Percentiles rank a stretch among this genome's conserved stretches.
Conservation (phyloP, 2,797 vertebrate genomes). For the Eremophila alpestris region DNA sequence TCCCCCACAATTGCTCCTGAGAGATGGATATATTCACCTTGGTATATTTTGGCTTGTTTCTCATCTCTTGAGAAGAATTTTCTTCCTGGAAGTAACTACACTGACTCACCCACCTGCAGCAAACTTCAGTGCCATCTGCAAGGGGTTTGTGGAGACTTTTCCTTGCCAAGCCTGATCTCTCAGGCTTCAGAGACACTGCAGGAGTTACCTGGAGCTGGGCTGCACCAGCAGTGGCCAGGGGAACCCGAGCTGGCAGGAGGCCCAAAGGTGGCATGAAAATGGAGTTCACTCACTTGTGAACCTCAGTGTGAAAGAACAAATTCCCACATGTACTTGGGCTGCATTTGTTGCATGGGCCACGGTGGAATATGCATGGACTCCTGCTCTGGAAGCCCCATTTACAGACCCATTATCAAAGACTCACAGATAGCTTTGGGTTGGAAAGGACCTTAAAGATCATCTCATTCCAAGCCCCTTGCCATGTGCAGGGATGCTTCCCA, state of each 20-base stretch:
- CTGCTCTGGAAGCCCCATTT: not conserved
- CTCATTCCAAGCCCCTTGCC: not conserved
- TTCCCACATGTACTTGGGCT: rapidly evolving
- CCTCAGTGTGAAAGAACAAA: not conserved
- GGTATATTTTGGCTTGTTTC: not conserved
- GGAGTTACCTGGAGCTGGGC: not conserved
- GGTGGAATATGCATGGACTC: rapidly evolving
- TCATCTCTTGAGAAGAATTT: not conserved
- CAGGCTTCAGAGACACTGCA: not conserved
- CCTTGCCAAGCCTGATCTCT: not conserved
- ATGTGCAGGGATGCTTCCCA: not conserved
- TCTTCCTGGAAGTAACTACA: not conserved
- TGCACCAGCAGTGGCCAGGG: not conserved
- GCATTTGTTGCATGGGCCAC: rapidly evolving
- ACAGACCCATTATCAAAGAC: not conserved
- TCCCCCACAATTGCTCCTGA: not conserved
- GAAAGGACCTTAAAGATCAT: not conserved
- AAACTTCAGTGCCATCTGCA: not conserved
- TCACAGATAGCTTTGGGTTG: not conserved
- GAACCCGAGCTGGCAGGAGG: not conserved
- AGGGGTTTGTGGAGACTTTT: not conserved
- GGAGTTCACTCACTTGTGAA: not conserved
- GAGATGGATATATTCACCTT: not conserved
- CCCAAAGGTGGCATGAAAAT: not conserved
- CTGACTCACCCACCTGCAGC: not conserved